These are phyloP conservation scores for Neogobius melanostomus DNA, from an alignment of 2,113 vertebrate genomes.

Conservation along the genomic window DNA sequence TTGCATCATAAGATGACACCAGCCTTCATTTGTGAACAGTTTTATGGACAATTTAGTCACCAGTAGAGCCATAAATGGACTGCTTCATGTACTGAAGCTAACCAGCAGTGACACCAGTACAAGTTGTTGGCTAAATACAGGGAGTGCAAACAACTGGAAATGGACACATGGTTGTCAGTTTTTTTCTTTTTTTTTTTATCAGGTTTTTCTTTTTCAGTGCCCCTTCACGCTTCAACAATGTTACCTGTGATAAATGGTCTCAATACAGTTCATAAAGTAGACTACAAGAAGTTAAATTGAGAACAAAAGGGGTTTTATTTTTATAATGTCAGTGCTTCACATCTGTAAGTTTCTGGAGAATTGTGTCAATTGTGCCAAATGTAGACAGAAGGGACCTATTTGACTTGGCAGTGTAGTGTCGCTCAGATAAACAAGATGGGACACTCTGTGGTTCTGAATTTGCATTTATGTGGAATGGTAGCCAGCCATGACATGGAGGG, in stretches of 20 bases:
- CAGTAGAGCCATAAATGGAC: not conserved
- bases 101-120: not conserved
- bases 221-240: slow-evolving; percentile 4
- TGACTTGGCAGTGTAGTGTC: not conserved
- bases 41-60: slow-evolving; percentile 5
- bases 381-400: not conserved
- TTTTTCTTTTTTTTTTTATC: slow-evolving; percentile 26
- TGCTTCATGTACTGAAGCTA: not conserved
- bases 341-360: not conserved
- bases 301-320: not conserved
- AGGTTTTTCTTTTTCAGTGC: not conserved
- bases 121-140: slow-evolving; percentile 14
- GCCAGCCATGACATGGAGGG: slow-evolving; percentile 2
- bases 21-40: slow-evolving; percentile 16
- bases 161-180: not conserved
- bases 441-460: slow-evolving; percentile 24
- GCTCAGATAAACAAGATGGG: not conserved
- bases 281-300: not conserved
- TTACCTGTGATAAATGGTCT: not conserved
- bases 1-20: not conserved
- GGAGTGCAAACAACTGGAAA: slow-evolving; percentile 34
- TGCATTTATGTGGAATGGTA: slow-evolving; percentile 22
- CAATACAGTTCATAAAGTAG: too few relatives aligned
- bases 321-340: not conserved
- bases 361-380: too few relatives aligned